phyloP scores from a whole-genome alignment of 1,140 invertebrate genomes.

The Lepidurus arcticus region DNA sequence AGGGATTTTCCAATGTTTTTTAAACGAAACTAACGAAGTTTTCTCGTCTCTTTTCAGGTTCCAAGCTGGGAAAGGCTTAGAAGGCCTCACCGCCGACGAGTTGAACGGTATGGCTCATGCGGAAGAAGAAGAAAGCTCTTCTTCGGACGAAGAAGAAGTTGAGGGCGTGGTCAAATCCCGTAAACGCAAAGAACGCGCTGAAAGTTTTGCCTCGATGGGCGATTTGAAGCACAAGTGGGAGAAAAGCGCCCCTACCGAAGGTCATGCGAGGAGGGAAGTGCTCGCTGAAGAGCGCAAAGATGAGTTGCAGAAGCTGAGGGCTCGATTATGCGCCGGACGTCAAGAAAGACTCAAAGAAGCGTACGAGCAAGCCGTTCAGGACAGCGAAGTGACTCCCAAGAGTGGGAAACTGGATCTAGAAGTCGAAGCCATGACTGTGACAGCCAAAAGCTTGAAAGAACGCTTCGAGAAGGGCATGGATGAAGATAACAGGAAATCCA shows the following conservation, averaged over 20 bases:
- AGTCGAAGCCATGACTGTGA: constrained; percentile 18
- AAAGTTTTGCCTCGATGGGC: constrained; percentile 75
- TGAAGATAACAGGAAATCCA: constrained; percentile 47
- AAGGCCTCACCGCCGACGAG: constrained; percentile 22
- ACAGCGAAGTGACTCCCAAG: constrained; percentile 48
- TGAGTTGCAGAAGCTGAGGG: constrained; percentile 76
- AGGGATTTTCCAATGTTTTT: no score
- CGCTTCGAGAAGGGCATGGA: constrained; percentile 51
- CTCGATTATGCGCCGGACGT: constrained; percentile 75
- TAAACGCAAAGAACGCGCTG: constrained; percentile 57
- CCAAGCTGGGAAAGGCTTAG: constrained; percentile 13
- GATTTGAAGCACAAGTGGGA: constrained; percentile 55
- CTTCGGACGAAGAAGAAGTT: constrained; percentile 35
- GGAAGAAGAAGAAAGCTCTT: constrained; percentile 33
- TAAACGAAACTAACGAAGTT: no score
- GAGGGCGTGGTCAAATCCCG: constrained; percentile 42
- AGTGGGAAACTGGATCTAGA: constrained; percentile 24
- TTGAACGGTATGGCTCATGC: constrained; percentile 25
- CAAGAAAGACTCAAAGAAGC: constrained; percentile 84
- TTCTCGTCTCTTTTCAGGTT: background rate
- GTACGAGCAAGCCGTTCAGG: constrained; percentile 81
- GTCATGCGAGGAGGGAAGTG: constrained; percentile 58
- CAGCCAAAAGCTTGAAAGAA: constrained; percentile 29
- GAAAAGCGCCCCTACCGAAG: constrained; percentile 42
- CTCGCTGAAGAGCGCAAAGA: constrained; percentile 74